These are phyloP conservation scores for Podarcis siculus DNA, from an alignment of 2,797 vertebrate genomes.

Conservation along the genomic window DNA sequence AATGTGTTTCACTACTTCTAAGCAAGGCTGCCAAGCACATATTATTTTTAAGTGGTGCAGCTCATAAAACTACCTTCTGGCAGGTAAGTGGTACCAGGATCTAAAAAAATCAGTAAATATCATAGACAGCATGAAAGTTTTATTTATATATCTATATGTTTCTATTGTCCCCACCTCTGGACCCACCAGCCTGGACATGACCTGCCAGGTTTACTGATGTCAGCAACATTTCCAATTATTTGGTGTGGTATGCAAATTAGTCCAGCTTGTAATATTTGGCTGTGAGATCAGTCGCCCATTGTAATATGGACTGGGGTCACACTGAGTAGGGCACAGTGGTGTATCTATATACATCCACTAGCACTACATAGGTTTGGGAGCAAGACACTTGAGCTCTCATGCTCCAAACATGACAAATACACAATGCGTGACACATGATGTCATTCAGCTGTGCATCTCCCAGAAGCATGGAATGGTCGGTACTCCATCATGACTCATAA, in stretches of 20 bases:
- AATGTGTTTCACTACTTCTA: neutral
- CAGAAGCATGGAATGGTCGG: too few species aligned
- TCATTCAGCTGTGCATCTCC: neutral
- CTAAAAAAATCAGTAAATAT: neutral
- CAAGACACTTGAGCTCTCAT: neutral
- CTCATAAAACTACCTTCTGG: slow-evolving; percentile 1
- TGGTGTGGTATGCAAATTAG: too few species aligned
- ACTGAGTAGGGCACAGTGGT: too few species aligned
- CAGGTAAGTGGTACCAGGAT: neutral
- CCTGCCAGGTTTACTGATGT: neutral
- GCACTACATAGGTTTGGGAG: neutral
- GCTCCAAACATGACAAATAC: neutral
- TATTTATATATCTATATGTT: neutral
- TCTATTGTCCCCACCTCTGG: neutral
- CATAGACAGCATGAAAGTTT: neutral
- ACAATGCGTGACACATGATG: neutral
- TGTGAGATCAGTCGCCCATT: neutral
- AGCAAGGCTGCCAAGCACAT: neutral
- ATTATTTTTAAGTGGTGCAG: neutral
- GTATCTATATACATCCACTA: neutral
- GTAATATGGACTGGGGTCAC: too few species aligned
- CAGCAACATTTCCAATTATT: neutral
- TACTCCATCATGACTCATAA: too few species aligned
- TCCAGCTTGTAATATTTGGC: neutral
- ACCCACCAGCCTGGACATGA: neutral